A percentile compares a stretch with the other conserved stretches of the same genome.
These are phyloP conservation scores for Antheraea mylitta DNA, from an alignment of 1,140 invertebrate genomes.

Conservation along the genomic window DNA sequence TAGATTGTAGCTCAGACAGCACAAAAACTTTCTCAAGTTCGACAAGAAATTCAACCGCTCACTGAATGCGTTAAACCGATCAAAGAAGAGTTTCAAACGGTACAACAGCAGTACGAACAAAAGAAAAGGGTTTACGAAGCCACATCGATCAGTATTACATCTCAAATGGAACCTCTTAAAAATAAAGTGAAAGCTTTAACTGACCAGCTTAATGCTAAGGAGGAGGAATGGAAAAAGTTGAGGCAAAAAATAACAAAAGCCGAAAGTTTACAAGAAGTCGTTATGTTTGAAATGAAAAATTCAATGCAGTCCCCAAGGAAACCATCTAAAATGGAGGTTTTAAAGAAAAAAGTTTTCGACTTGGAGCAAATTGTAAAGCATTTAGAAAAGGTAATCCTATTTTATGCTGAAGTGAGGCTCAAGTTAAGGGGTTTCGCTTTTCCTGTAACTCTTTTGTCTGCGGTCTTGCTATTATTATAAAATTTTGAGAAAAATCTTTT, in stretches of 20 bases:
- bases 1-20: conserved; percentile 72
- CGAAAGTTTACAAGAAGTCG: conserved; percentile 74
- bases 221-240: conserved; percentile 78
- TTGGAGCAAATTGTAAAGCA: conserved; percentile 62
- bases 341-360: conserved; percentile 66
- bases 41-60: conserved; percentile 72
- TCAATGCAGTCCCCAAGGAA: conserved; percentile 71
- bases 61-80: conserved; percentile 71
- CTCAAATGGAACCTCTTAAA: conserved; percentile 76
- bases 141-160: conserved; percentile 73
- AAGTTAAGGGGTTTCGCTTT: not conserved
- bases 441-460: not conserved
- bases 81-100: conserved; percentile 70
- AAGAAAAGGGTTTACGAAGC: conserved; percentile 76
- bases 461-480: not conserved
- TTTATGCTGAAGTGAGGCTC: not conserved
- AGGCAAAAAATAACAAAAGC: conserved; percentile 73
- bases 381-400: conserved; percentile 64
- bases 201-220: conserved; percentile 68
- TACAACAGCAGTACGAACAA: conserved; percentile 76
- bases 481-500: not conserved
- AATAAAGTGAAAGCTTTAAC: conserved; percentile 65
- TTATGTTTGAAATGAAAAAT: conserved; percentile 75
- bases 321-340: conserved; percentile 70
- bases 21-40: conserved; percentile 69